A percentile compares a stretch with the other conserved stretches of the same genome.
Conservation (phyloP, 1,140 invertebrate species). For the Bombus impatiens region DNA sequence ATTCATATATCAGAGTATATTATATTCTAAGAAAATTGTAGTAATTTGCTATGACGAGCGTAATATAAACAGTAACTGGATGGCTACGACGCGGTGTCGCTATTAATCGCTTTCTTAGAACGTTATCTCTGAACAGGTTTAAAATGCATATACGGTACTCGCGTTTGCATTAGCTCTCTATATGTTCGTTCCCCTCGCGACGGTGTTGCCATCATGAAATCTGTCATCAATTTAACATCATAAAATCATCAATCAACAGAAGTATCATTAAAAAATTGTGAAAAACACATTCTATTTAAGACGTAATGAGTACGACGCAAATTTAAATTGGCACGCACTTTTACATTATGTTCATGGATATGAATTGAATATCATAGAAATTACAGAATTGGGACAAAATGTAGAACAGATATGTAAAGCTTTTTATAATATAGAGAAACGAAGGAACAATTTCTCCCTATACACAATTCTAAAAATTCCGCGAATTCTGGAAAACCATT, state of each 20-base stretch:
- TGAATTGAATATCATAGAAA: too few relatives aligned
- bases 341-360: too few relatives aligned
- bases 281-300: too few relatives aligned
- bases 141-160: conserved; percentile 23
- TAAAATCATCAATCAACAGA: neutral
- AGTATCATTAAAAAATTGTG: neutral
- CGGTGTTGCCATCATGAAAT: neutral
- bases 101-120: conserved; percentile 44
- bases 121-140: conserved; percentile 51
- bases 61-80: conserved; percentile 4
- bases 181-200: neutral
- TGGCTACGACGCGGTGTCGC: neutral
- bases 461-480: too few relatives aligned
- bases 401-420: too few relatives aligned
- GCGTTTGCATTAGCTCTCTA: neutral
- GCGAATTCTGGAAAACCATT: too few relatives aligned
- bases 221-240: conserved; percentile 5
- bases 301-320: too few relatives aligned
- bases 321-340: too few relatives aligned
- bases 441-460: too few relatives aligned
- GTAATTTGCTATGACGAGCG: conserved; percentile 8
- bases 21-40: neutral
- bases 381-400: too few relatives aligned
- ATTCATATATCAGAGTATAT: too few relatives aligned
- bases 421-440: neutral